Evolutionary conservation across 2,888 invertebrate genomes (phyloP), one percentile per base, ranked within the genome.

Genomic region (Andrena praecox): DNA sequence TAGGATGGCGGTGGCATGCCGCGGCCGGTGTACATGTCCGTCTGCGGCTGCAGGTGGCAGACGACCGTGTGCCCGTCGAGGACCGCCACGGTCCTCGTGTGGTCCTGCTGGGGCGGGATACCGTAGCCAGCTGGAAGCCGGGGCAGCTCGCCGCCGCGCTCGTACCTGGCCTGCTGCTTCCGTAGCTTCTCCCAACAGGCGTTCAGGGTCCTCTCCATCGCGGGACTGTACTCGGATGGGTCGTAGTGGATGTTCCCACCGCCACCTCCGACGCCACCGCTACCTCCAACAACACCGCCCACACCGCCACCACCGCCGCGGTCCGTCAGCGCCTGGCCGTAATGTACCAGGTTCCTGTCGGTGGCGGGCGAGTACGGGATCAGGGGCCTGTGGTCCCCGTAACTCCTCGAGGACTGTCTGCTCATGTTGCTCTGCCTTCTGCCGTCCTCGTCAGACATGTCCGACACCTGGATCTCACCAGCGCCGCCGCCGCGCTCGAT

Each of bases 61-160:
- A 98, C 97, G 79, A 98, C 98, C 81, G 97, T 97, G 91, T 96
- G 96, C 63, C 98, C 97, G 92, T 98, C 97, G 72, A 98, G 95
- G 82, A 98, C 98, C 16, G 98, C 98, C 35, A 98, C 97, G 33
- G 93, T 93, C 77, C 94, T 89, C 81, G 93, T 93, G 85, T 93
- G 94, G 72, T 93, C 93, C 80, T 91, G 93, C 66, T 91, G 91
- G 12, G 89, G 89, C 20, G 92, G 90, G 27, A 91, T 83, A 3
- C 91, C 92, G 85, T 93, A 92, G 10, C 35, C 74, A 24, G 85
- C 81, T 3, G 91, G 90, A 35, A 92, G 84, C 66, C 93, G 90
- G 7, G 92, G 90, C 75, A 92, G 83, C 56, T 93, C 94, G 20
- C 93, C 94, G 20, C 93, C 93, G 59, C 93, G 89, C 77, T 94